Base-by-base conservation (phyloP, 2,113 vertebrate genomes). In the Melanerpes aurifrons region DNA sequence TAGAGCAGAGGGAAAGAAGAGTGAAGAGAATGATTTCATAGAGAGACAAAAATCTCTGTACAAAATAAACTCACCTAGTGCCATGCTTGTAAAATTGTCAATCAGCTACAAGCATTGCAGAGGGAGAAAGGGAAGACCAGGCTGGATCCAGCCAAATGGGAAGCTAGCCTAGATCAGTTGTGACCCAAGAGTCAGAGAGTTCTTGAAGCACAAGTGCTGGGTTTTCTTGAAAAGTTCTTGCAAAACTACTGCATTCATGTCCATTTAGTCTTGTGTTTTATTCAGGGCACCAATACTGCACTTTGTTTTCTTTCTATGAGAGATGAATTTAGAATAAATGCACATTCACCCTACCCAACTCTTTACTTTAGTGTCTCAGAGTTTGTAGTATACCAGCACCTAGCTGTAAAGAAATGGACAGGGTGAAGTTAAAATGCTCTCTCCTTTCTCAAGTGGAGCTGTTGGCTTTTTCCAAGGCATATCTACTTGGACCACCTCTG, bases 31-130 rank as follows among this genome's bases (percentile, higher is more conserved):
- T 24, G 6, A 31, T 72, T 88, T 74, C 74, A 24, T 11, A 86
- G 37, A 78, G 62, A 17, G 5, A 31, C 59, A 10, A 7, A 59
- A 16, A 68, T 37, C 1, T 29, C n/a, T 4, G 1, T 28, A 16
- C 19, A 78, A 66, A 28, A 0, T 0, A 3, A 2, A 2, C 3
- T 4, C 50, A 32, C 37, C 40, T 72, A 69, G 57, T 57, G 15
- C 37, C 7, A 3, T 10, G 8, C 17, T 53, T 25, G 82, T 53
- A 32, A 56, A 53, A 24, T 13, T 45, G 18, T 67, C 50, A 70
- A 15, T 29, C 6, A 19, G 5, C 31, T 73, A 13, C 22, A 63
- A 50, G 50, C 21, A 31, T 32, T 59, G 26, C 35, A 37, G 32
- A 37, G 7, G 13, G 32, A 82, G 22, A 26, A 48, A 57, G 22